A percentile compares a stretch with the other conserved stretches of the same genome.
phyloP scores from a whole-genome alignment of 2,797 vertebrate genomes.

The Merluccius polli region DNA sequence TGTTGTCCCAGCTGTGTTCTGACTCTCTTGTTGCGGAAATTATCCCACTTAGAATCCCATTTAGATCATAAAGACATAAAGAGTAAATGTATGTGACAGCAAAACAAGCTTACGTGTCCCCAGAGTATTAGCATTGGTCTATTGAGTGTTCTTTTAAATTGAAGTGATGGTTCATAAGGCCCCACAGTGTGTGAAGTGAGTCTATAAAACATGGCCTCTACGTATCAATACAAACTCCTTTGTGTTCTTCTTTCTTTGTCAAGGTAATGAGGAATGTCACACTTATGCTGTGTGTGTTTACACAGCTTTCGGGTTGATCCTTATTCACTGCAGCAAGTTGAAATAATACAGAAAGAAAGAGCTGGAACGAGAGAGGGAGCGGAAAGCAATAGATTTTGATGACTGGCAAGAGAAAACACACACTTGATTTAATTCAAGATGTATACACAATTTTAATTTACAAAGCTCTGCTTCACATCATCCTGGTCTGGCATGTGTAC shows the following conservation, averaged over 20 bases:
- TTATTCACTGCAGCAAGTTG: constrained; percentile 10
- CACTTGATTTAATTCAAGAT: not conserved
- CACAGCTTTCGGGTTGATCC: too few relatives aligned
- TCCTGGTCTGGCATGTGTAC: not conserved
- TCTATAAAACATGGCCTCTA: not conserved
- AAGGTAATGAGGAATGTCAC: not conserved
- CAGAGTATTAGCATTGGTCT: constrained; percentile 34
- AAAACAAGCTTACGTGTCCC: constrained; percentile 35
- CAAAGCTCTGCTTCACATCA: too few relatives aligned
- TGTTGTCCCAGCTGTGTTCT: constrained; percentile 51
- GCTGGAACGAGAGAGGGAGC: constrained; percentile 14
- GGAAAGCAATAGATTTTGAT: constrained; percentile 7
- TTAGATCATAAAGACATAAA: constrained; percentile 50
- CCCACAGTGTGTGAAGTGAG: constrained; percentile 18
- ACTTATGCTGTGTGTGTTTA: too few relatives aligned
- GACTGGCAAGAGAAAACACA: constrained; percentile 7
- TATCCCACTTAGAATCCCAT: constrained; percentile 51
- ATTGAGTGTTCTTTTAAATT: constrained; percentile 45
- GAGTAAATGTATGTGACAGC: constrained; percentile 21
- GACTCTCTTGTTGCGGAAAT: constrained; percentile 46
- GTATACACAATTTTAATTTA: too few relatives aligned
- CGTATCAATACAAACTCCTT: too few relatives aligned
- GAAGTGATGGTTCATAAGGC: constrained; percentile 38
- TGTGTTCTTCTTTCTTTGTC: too few relatives aligned
- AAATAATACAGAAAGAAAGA: constrained; percentile 43